phyloP scores from a whole-genome alignment of 2,888 invertebrate genomes.

The Nephrotoma appendiculata region DNA sequence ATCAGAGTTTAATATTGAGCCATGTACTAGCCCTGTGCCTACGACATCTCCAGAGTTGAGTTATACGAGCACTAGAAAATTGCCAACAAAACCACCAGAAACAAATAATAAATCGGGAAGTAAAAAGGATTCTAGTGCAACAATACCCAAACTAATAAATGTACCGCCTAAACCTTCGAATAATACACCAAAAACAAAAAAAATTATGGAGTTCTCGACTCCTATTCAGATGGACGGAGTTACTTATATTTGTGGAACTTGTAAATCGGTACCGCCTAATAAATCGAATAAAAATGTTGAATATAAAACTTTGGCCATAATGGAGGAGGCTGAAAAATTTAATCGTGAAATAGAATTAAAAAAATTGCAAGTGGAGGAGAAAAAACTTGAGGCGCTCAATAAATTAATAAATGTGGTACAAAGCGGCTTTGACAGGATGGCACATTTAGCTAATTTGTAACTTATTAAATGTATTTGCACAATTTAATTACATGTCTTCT shows the following conservation, averaged over 20 bases:
- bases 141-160: too few species aligned
- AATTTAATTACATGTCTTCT: too few species aligned
- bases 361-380: neutral
- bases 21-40: neutral
- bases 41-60: neutral
- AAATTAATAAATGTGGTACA: neutral
- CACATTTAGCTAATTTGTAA: neutral
- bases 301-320: neutral
- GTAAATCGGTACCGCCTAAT: neutral
- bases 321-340: neutral
- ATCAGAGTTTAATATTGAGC: neutral
- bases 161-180: too few species aligned
- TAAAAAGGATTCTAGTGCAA: neutral
- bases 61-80: neutral
- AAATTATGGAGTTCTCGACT: too few species aligned
- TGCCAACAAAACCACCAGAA: neutral
- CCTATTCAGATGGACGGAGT: too few species aligned
- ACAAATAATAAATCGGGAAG: neutral
- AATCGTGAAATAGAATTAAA: neutral
- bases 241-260: neutral
- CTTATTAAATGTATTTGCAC: too few species aligned
- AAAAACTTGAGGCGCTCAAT: neutral
- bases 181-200: too few species aligned
- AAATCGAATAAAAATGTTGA: neutral
- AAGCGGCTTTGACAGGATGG: neutral